Base-by-base conservation (phyloP, 1,140 invertebrate species). In the Eupristina koningsbergeri region DNA sequence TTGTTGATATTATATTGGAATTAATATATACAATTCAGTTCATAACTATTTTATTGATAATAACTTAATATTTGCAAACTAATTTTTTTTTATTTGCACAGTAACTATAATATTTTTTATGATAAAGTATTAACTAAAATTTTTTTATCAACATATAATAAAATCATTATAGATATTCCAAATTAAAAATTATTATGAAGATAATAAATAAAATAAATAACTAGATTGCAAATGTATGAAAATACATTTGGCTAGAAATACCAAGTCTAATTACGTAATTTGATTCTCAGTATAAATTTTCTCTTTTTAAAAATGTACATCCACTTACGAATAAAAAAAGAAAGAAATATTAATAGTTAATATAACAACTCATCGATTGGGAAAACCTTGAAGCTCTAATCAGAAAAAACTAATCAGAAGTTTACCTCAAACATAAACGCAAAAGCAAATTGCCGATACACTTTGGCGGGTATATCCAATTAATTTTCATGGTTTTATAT, bases 331-430 rank as follows among this genome's bases (percentile, higher is more conserved):
- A 58, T 22, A 22, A 5, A 3, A 9, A 9, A 22, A 58, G 53
- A 58, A 26, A 58, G 53, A 26, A 58, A 26, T 26, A 58, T 17
- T 26, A 58, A 26, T 26, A 58, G 53, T 58, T 58, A 9, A 13
- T 9, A 9, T 58, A 22, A 13, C 53, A 26, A 58, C 53, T 58
- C 53, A 58, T 58, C 22, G 53, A 50, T 50, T 29, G 29, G 11
- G 26, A n/a, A 45, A 19, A 50, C 74, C 13, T 61, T 50, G 29
- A 76, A 47, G 11, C 50, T 76, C 31, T 45, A 45, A 45, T 45
- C 41, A 45, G 3, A 76, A 76, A 31, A 31, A 76, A 61, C 31
- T 76, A 76, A 76, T 76, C 31, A 76, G 29, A 58, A 45, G n/a
- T 75, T 75, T 13, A 75, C 73, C 31, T 75, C 13, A 0, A 31